These are phyloP conservation scores for Diarsia dahlii DNA, from an alignment of 2,888 invertebrate species.

Conservation along the genomic window DNA sequence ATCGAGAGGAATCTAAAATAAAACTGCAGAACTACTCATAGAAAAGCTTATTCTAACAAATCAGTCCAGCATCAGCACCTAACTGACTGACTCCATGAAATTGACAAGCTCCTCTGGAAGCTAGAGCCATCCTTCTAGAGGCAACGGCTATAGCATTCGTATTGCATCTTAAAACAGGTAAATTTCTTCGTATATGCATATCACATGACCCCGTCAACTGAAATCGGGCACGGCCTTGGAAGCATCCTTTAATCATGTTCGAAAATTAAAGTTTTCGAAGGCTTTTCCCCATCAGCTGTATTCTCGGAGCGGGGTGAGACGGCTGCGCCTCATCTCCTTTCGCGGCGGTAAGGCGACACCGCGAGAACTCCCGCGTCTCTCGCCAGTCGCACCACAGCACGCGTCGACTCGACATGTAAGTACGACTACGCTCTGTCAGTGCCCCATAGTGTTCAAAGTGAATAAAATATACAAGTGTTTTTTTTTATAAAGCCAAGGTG, in stretches of 20 bases:
- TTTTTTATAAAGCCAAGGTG: constrained; percentile 77
- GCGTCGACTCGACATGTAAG: constrained; percentile 91
- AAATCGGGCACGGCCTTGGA: constrained; percentile 50
- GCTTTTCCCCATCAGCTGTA: constrained; percentile 77
- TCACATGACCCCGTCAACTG: constrained; percentile 46
- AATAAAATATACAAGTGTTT: constrained; percentile 78
- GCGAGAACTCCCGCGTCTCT: constrained; percentile 76
- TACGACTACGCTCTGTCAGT: constrained; percentile 81
- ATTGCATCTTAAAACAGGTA: constrained; percentile 20
- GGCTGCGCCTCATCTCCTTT: constrained; percentile 84
- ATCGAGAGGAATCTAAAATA: constrained; percentile 9
- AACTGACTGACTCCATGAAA: neutral
- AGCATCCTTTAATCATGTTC: constrained; percentile 63
- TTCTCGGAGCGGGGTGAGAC: constrained; percentile 83
- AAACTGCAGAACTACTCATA: neutral
- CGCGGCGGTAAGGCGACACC: constrained; percentile 90
- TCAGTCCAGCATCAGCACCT: neutral
- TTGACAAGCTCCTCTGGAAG: neutral
- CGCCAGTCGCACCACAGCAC: constrained; percentile 90
- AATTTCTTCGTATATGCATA: constrained; percentile 34
- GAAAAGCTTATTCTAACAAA: neutral
- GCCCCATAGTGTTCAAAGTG: constrained; percentile 81
- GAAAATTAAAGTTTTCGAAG: constrained; percentile 63
- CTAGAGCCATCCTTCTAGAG: constrained; percentile 25
- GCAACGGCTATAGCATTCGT: neutral